Percentiles rank a stretch among this genome's conserved stretches.
These are phyloP conservation scores for Nephrotoma guestfalica DNA, from an alignment of 2,888 invertebrate genomes.

Conservation along the genomic window DNA sequence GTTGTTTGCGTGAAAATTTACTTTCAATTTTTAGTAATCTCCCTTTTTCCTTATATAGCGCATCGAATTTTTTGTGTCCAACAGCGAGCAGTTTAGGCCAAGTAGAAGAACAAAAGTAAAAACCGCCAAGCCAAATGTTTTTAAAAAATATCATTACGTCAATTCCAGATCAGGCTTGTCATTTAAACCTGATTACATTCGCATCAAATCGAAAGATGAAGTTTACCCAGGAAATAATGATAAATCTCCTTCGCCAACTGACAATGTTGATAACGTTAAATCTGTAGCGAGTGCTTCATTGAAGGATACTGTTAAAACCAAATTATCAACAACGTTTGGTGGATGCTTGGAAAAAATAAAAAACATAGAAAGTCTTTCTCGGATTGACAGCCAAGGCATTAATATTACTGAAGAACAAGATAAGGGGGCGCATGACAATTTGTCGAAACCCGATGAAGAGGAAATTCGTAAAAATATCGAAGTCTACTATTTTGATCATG, in stretches of 20 bases:
- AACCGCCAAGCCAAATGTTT: not conserved
- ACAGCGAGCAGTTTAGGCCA: not conserved
- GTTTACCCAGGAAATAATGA: not conserved
- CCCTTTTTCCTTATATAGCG: not conserved
- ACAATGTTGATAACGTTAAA: not conserved
- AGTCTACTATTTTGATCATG: slow-evolving; percentile 54
- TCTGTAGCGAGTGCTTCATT: not conserved
- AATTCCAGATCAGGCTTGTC: not conserved
- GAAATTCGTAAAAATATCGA: slow-evolving; percentile 30
- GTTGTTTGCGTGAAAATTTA: not conserved
- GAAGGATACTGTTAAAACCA: not conserved
- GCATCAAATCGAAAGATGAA: not conserved
- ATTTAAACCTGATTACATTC: not conserved
- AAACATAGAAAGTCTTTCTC: not conserved
- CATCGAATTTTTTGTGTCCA: not conserved
- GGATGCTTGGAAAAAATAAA: not conserved
- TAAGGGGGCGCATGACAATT: not conserved
- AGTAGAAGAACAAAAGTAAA: not conserved
- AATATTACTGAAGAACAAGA: not conserved
- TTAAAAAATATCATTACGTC: not conserved
- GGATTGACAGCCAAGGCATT: not conserved
- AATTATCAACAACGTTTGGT: not conserved
- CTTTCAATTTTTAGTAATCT: not conserved
- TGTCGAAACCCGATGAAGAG: not conserved
- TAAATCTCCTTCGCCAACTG: not conserved